These are phyloP conservation scores for Halotydeus destructor DNA, from an alignment of 1,140 invertebrate species.

Conservation along the genomic window DNA sequence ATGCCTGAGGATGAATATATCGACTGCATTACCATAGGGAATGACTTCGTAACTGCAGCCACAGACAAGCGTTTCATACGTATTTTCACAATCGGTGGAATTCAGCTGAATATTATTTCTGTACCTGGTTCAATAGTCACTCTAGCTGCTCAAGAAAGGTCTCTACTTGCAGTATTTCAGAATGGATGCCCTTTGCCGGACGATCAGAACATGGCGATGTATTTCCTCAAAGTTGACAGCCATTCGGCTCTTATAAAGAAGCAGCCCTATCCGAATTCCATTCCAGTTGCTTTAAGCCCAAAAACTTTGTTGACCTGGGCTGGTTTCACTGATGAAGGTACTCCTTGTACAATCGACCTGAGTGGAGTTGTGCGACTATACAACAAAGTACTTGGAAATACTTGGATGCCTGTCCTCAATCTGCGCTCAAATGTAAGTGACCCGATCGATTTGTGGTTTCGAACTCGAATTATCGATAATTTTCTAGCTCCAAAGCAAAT, in stretches of 20 bases:
- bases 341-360: conserved; percentile 35
- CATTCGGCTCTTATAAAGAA: conserved; percentile 9
- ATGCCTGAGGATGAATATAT: conserved; percentile 53
- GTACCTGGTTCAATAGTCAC: conserved; percentile 46
- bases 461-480: conserved; percentile 6
- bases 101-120: conserved; percentile 54
- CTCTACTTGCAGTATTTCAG: conserved; percentile 57
- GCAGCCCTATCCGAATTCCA: conserved; percentile 19
- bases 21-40: conserved; percentile 17
- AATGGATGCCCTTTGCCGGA: conserved; percentile 29
- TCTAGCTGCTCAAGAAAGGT: conserved; percentile 41
- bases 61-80: conserved; percentile 48
- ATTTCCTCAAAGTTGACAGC: conserved; percentile 6
- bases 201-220: conserved; percentile 7
- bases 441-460: neutral
- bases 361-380: conserved; percentile 30
- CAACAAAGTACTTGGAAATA: conserved; percentile 8
- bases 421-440: conserved; percentile 1
- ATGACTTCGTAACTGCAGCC: conserved; percentile 38
- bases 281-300: conserved; percentile 41
- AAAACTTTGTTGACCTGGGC: conserved; percentile 50
- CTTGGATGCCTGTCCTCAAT: conserved; percentile 14
- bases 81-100: conserved; percentile 60
- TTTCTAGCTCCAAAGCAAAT: conserved; percentile 38
- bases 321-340: conserved; percentile 52